These are phyloP conservation scores for Hemicordylus capensis DNA, from an alignment of 2,113 vertebrate genomes.

Conservation along the genomic window DNA sequence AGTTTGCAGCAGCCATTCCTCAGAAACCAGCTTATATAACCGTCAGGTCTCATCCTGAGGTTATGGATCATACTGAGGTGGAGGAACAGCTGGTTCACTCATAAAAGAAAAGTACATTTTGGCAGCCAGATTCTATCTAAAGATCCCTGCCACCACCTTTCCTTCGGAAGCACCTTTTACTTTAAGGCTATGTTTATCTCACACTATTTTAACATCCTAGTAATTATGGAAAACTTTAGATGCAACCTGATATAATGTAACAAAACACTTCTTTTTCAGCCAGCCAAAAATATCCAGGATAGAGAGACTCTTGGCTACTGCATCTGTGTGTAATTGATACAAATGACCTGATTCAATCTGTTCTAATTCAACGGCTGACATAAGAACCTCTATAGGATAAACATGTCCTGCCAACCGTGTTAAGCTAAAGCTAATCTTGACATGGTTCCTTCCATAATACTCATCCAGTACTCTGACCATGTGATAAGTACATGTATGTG, in stretches of 20 bases:
- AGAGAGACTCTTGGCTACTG: background rate
- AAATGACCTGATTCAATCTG: accelerated
- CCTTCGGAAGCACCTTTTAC: background rate
- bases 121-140: background rate
- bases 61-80: background rate
- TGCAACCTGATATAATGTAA: background rate
- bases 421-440: background rate
- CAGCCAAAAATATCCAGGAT: background rate
- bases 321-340: background rate
- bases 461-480: background rate
- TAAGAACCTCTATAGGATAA: background rate
- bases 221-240: background rate
- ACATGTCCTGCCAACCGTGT: background rate
- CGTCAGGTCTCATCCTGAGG: accelerated
- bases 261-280: background rate
- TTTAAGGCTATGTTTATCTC: background rate
- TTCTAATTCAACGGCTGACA: accelerated
- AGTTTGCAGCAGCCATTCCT: accelerated
- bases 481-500: background rate
- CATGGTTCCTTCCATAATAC: background rate
- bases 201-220: background rate
- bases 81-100: background rate
- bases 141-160: accelerated
- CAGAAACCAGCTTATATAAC: background rate
- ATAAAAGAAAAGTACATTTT: background rate